Conservation (phyloP, 2,113 vertebrate species). For the Alaudala cheleensis region DNA sequence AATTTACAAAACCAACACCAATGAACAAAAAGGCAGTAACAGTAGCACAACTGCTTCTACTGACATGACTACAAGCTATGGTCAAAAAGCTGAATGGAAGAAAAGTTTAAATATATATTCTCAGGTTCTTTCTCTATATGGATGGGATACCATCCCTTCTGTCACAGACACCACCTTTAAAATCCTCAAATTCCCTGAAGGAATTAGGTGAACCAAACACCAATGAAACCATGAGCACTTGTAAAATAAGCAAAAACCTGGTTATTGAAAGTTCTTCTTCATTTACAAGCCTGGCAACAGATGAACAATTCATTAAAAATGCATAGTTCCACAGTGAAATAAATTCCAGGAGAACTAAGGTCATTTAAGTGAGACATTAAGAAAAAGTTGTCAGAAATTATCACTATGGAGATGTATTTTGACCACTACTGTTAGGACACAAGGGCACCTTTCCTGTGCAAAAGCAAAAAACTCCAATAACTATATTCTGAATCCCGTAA, state of each 20-base stretch:
- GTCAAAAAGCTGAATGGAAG: neutral
- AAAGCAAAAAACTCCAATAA: neutral
- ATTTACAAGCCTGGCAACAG: neutral
- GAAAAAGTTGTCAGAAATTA: neutral
- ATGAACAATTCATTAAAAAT: neutral
- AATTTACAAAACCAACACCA: neutral
- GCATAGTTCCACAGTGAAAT: neutral
- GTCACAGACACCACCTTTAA: neutral
- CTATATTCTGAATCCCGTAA: neutral
- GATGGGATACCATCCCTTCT: neutral
- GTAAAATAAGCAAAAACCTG: neutral
- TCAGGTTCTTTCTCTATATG: neutral
- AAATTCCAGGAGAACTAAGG: neutral
- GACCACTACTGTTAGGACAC: neutral
- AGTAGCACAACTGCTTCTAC: neutral
- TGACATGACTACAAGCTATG: neutral
- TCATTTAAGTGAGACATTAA: neutral
- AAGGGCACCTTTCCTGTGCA: neutral
- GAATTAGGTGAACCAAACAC: neutral
- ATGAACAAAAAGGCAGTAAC: neutral
- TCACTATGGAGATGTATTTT: neutral
- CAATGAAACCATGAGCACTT: neutral
- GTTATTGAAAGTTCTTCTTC: neutral
- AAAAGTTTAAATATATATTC: neutral
- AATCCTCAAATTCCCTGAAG: neutral